Evolutionary conservation across 2,888 invertebrate genomes (phyloP), one percentile per base, ranked within the genome.

Genomic region (Augiades crinisus): DNA sequence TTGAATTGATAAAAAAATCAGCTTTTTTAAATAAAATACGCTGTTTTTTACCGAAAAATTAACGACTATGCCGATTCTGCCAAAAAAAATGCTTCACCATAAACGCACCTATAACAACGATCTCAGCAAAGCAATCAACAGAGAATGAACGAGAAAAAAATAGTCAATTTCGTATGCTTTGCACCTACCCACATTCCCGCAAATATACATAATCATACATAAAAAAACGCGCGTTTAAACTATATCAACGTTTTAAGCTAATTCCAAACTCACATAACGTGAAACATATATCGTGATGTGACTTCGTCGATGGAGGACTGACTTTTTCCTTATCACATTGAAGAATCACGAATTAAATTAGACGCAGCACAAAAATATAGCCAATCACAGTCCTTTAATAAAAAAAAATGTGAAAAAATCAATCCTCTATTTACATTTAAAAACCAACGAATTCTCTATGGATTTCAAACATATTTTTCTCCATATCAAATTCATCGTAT

Each of bases 241-340:
- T 49, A 49, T 43, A 44, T 50, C 44, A 45, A 52, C 51, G 45
- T 31, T 61, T 66, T 64, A 47, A 53, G 22, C 58, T 54, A 54
- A 43, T 40, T 58, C 59, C 75, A 79, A 83, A 80, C 60, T 79
- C 85, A 86, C 86, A 87, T 72, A 70, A 75, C 70, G 67, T 69
- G 72, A 81, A 87, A 87, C 85, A 86, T 81, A 87, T 86, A 65
- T 78, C 71, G 64, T 66, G 75, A 81, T 84, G 85, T 82, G 84
- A 79, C 72, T 80, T 76, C 75, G 78, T 61, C 16, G 50, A 2
- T 59, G 59, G 75, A 73, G 78, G 72, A 73, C 67, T 71, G 78
- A 79, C 71, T 77, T 81, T 75, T 71, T 68, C 55, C 17, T 27
- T 47, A 31, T 53, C 51, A 41, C 60, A 49, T 44, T 33, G 54